Base-by-base conservation (phyloP, 2,797 vertebrate genomes). In the Enteromius paludinosus region DNA sequence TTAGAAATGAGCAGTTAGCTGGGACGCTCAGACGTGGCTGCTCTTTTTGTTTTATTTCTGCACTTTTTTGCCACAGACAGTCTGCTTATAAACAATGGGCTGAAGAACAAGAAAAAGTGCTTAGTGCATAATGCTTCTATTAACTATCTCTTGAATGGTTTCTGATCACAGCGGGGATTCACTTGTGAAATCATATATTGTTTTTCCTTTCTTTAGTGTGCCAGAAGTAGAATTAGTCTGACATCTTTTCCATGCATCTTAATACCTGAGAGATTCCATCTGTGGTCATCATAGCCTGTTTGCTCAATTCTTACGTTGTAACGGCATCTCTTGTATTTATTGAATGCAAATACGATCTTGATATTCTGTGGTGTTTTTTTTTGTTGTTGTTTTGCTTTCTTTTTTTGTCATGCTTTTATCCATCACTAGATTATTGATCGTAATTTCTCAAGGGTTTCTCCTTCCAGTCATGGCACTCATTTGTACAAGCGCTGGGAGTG, bases 1-100 rank as follows among this genome's bases (percentile, higher is more conserved):
- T 86, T 86, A 86, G 81, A 75, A 73, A 17, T 23, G 25, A 89
- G 88, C 80, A 62, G 59, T 85, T 81, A 68, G 10, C 71, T 43
- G 49, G 78, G 49, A 81, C 77, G 30, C 77, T 85, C 80, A 33
- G 35, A 47, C 4, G 18, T 59, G 62, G 52, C 81, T 33, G 62
- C 62, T 82, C 75, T 79, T 79, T 88, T 79, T 87, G 18, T 88
- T 84, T 81, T 78, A 54, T 79, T 78, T 15, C 4, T 14, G 38
- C 59, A 4, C 66, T 90, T 88, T 88, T 47, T 80, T 83, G 28
- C 61, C 69, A 33, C 43, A 25, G 18, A 65, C n/a, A 61, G 52
- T 49, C 82, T 72, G 41, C 75, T 66, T 56, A 20, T 23, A 65
- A 77, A 41, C 38, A 54, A 66, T 68, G 66, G 41, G 45, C 69